A percentile compares a stretch with the other conserved stretches of the same genome.
Conservation (phyloP, 2,888 invertebrate genomes). For the Prosapia bicincta region DNA sequence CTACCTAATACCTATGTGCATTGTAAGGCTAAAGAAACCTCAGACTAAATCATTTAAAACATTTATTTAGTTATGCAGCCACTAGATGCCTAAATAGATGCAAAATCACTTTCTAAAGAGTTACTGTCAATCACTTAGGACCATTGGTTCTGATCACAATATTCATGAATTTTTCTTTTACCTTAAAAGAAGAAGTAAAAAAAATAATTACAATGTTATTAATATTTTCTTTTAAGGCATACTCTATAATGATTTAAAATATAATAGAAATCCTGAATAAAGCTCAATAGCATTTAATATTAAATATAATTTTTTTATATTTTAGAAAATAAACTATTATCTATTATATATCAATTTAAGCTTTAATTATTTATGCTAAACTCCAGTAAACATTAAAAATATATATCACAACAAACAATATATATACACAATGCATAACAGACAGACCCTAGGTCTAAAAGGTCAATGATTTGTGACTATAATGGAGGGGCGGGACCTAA, state of each 20-base stretch:
- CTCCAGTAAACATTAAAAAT: not conserved
- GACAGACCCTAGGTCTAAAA: not conserved
- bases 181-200: too few relatives aligned
- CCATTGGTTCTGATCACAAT: too few relatives aligned
- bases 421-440: constrained; percentile 16
- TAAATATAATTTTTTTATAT: not conserved
- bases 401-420: constrained; percentile 22
- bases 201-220: not conserved
- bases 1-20: too few relatives aligned
- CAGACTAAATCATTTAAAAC: too few relatives aligned
- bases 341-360: not conserved
- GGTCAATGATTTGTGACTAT: constrained; percentile 20
- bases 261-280: not conserved
- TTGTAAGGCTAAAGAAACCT: too few relatives aligned
- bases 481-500: constrained; percentile 19
- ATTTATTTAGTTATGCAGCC: too few relatives aligned
- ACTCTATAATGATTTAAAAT: not conserved
- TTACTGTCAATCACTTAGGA: too few relatives aligned
- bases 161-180: too few relatives aligned
- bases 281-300: not conserved
- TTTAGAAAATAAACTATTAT: not conserved
- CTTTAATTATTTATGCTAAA: not conserved
- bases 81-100: too few relatives aligned
- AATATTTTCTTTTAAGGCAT: not conserved
- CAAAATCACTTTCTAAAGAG: too few relatives aligned